Evolutionary conservation across 1,140 invertebrate genomes (phyloP).

Genomic region (Dermatophagoides farinae): DNA sequence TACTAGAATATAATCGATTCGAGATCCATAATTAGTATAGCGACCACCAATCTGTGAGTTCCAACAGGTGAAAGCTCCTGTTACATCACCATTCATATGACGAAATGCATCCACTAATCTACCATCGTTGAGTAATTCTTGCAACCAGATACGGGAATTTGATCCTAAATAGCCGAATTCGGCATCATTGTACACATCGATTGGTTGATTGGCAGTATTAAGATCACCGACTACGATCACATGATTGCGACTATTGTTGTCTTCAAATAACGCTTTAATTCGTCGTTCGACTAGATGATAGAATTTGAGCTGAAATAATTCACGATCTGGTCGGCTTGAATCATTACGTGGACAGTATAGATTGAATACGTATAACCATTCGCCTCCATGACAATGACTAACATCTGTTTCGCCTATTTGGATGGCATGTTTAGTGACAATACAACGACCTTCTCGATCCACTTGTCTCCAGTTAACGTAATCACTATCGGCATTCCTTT

Average conservation of each 20-base stretch:
- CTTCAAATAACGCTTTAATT: neutral
- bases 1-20: constrained; percentile 36
- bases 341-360: constrained; percentile 35
- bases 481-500: constrained; percentile 20
- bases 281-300: constrained; percentile 29
- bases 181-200: constrained; percentile 32
- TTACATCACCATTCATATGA: constrained; percentile 28
- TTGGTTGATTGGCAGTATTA: constrained; percentile 30
- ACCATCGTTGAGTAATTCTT: constrained; percentile 12
- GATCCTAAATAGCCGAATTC: constrained; percentile 14
- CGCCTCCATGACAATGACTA: neutral
- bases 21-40: constrained; percentile 34
- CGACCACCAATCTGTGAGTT: constrained; percentile 29
- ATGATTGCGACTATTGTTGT: constrained; percentile 21
- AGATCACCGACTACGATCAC: constrained; percentile 36
- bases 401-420: constrained; percentile 2
- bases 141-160: constrained; percentile 8
- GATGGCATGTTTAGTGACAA: constrained; percentile 7
- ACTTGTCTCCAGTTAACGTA: neutral
- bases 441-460: constrained; percentile 1
- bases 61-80: constrained; percentile 35
- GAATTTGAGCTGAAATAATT: constrained; percentile 32
- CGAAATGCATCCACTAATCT: constrained; percentile 34
- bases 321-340: constrained; percentile 28
- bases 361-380: constrained; percentile 31